Percentiles rank a stretch among this genome's conserved stretches.
Conservation (phyloP, 2,113 vertebrate genomes). For the Spea multiplicata region DNA sequence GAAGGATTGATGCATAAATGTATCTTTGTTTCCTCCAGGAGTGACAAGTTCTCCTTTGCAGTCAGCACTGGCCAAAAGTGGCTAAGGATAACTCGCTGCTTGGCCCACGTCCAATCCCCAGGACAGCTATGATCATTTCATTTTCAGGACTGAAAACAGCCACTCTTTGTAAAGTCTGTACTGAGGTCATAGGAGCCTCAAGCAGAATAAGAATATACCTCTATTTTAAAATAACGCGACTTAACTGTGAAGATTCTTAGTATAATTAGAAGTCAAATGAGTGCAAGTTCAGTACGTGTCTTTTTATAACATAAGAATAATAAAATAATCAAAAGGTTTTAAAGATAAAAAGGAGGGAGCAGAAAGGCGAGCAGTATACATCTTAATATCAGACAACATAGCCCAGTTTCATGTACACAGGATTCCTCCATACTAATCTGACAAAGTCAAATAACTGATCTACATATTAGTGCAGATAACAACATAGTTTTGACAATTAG, state of each 20-base stretch:
- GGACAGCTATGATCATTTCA: constrained; percentile 28
- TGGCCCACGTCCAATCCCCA: constrained; percentile 13
- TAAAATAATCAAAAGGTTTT: not conserved
- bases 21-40: constrained; percentile 36
- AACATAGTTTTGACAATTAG: too few species aligned
- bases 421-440: too few species aligned
- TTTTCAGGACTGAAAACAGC: constrained; percentile 24
- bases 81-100: constrained; percentile 36
- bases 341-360: not conserved
- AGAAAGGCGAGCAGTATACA: too few species aligned
- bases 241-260: too few species aligned
- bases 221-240: too few species aligned
- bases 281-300: too few species aligned
- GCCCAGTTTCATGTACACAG: too few species aligned
- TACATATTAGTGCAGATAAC: too few species aligned
- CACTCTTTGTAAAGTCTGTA: constrained; percentile 15
- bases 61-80: constrained; percentile 26
- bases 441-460: too few species aligned
- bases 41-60: constrained; percentile 25
- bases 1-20: constrained; percentile 17
- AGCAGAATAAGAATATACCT: not conserved
- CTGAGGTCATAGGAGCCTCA: not conserved
- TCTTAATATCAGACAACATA: too few species aligned
- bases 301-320: not conserved
- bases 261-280: too few species aligned